Conservation (phyloP, 2,888 invertebrate genomes). For the Spialia ferax region DNA sequence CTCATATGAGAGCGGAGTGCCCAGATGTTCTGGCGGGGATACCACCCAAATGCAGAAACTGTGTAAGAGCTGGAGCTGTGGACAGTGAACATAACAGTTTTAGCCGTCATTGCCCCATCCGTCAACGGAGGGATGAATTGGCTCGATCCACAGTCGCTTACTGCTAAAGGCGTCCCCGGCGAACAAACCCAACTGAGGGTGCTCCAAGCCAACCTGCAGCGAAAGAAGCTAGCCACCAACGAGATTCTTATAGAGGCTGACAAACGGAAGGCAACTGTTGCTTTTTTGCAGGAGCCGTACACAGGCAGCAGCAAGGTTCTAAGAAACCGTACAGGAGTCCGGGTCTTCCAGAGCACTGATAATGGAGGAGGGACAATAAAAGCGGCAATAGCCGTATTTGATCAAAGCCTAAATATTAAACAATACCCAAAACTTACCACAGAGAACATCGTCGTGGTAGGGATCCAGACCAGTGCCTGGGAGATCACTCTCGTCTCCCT, state of each 20-base stretch:
- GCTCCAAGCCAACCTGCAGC: background rate
- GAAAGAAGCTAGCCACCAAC: background rate
- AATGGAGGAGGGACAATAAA: background rate
- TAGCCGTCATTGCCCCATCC: background rate
- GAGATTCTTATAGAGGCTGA: no score
- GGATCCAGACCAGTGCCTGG: background rate
- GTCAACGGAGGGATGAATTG: background rate
- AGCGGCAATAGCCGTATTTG: background rate
- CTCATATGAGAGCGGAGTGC: no score
- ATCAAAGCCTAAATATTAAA: background rate
- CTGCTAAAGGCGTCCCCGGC: background rate
- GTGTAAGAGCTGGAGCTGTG: background rate
- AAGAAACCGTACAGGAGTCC: background rate
- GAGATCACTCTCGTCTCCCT: background rate
- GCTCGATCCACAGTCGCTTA: background rate
- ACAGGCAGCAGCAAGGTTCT: background rate
- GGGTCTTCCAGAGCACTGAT: background rate
- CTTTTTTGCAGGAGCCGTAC: background rate
- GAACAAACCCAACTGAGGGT: background rate
- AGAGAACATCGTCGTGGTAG: background rate
- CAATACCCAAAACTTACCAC: background rate
- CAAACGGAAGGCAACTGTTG: background rate
- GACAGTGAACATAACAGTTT: background rate
- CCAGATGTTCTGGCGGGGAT: no score
- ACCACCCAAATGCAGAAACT: background rate